Percentiles rank a stretch among this genome's conserved stretches.
These are phyloP conservation scores for Chaetogeoica ovagalla DNA, from an alignment of 2,888 invertebrate genomes.

Conservation along the genomic window DNA sequence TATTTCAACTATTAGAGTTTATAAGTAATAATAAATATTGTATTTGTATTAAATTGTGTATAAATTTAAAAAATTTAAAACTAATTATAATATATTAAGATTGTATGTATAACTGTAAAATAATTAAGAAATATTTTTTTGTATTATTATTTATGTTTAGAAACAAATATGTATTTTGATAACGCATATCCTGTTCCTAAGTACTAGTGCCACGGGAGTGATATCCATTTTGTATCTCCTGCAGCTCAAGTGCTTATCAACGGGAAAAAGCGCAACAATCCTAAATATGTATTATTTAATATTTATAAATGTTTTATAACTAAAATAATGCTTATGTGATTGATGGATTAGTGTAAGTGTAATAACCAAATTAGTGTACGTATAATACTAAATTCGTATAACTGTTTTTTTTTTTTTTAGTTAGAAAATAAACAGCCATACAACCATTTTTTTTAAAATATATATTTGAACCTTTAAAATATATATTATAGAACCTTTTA, in stretches of 20 bases:
- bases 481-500: too few relatives aligned
- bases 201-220: constrained; percentile 93
- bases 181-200: constrained; percentile 74
- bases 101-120: not conserved
- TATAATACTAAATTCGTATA: too few relatives aligned
- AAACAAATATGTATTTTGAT: not conserved
- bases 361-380: too few relatives aligned
- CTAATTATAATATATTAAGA: not conserved
- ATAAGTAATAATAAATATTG: too few relatives aligned
- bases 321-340: not conserved
- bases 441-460: too few relatives aligned
- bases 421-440: too few relatives aligned
- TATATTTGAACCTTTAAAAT: too few relatives aligned
- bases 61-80: too few relatives aligned
- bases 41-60: too few relatives aligned
- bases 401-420: too few relatives aligned
- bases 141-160: not conserved
- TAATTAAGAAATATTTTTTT: not conserved
- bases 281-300: not conserved
- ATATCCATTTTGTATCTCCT: constrained; percentile 67
- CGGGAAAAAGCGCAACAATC: constrained; percentile 59
- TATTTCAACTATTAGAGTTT: too few relatives aligned
- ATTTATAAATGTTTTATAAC: not conserved
- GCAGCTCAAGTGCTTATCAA: constrained; percentile 92
- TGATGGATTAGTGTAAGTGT: too few relatives aligned